Percentiles rank a stretch among this genome's conserved stretches.
phyloP scores from a whole-genome alignment of 2,888 invertebrate species.

The Netelia fuscicornis region DNA sequence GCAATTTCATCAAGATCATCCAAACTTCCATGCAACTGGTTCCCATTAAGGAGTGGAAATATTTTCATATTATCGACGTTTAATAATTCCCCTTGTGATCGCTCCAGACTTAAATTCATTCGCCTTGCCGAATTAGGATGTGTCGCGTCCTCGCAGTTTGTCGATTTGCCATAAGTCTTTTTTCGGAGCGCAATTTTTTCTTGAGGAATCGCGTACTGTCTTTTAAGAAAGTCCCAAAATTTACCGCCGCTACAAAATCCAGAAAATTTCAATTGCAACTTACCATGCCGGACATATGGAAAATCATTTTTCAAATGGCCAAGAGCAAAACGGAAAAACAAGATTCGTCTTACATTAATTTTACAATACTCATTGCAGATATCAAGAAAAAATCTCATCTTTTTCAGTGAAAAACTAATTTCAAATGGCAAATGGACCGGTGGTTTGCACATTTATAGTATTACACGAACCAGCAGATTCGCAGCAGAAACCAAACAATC shows the following conservation, averaged over 20 bases:
- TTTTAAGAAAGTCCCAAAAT: slow-evolving; percentile 83
- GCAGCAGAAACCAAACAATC: no score
- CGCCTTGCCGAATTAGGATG: slow-evolving; percentile 64
- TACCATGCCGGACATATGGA: neutral
- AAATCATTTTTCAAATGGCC: neutral
- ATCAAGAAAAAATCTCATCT: no score
- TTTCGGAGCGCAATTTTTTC: slow-evolving; percentile 67
- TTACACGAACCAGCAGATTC: no score
- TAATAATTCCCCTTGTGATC: neutral
- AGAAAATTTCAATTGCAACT: slow-evolving; percentile 22
- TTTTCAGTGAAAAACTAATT: no score
- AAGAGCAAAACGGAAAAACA: slow-evolving; percentile 1
- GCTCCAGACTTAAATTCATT: slow-evolving; percentile 53
- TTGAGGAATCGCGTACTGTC: slow-evolving; percentile 74
- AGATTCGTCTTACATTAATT: neutral
- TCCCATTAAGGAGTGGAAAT: slow-evolving; percentile 24
- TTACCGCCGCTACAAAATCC: slow-evolving; percentile 82
- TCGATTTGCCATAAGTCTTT: slow-evolving; percentile 72
- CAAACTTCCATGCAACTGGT: slow-evolving; percentile 13
- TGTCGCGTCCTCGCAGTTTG: slow-evolving; percentile 76
- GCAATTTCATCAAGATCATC: slow-evolving; percentile 61
- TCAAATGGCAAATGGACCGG: no score
- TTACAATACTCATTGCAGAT: no score
- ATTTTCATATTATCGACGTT: slow-evolving; percentile 13
- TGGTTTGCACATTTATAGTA: no score